These are phyloP conservation scores for Coregonus suidteri DNA, from an alignment of 2,797 vertebrate species.

Conservation along the genomic window DNA sequence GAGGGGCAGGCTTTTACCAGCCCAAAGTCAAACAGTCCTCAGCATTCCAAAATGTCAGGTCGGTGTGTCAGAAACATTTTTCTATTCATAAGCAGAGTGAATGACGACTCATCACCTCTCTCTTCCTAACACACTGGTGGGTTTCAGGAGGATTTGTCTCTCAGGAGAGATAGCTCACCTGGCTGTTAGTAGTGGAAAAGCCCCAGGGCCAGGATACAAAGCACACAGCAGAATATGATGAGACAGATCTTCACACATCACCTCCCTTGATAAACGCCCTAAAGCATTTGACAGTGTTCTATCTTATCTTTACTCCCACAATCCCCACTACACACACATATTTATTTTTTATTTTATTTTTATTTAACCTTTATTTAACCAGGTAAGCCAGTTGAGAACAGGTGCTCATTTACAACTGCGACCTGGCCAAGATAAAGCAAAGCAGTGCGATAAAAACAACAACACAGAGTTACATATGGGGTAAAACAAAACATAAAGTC, in stretches of 20 bases:
- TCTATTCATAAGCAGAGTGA: conserved; percentile 52
- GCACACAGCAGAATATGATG: conserved; percentile 31
- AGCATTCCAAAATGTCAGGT: conserved; percentile 64
- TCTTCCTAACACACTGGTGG: conserved; percentile 46
- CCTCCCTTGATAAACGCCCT: conserved; percentile 11
- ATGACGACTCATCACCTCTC: conserved; percentile 47
- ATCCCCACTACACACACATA: background rate
- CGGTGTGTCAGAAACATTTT: conserved; percentile 43
- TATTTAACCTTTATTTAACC: too few relatives aligned
- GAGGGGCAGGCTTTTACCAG: conserved; percentile 65
- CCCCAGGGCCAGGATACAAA: conserved; percentile 57
- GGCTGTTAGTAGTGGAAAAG: conserved; percentile 65
- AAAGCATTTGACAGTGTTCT: background rate
- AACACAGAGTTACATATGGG: too few relatives aligned
- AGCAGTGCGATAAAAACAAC: too few relatives aligned
- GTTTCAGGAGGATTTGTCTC: conserved; percentile 37
- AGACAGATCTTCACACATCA: conserved; percentile 42
- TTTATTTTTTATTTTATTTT: too few relatives aligned
- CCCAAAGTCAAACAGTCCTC: conserved; percentile 69
- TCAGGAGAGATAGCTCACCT: conserved; percentile 58
- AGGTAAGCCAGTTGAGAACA: too few relatives aligned
- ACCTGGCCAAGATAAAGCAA: too few relatives aligned
- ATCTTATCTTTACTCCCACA: background rate
- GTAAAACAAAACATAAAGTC: too few relatives aligned
- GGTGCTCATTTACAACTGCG: too few relatives aligned